These are phyloP conservation scores for Agrotis puta DNA, from an alignment of 2,888 invertebrate species.

Conservation along the genomic window DNA sequence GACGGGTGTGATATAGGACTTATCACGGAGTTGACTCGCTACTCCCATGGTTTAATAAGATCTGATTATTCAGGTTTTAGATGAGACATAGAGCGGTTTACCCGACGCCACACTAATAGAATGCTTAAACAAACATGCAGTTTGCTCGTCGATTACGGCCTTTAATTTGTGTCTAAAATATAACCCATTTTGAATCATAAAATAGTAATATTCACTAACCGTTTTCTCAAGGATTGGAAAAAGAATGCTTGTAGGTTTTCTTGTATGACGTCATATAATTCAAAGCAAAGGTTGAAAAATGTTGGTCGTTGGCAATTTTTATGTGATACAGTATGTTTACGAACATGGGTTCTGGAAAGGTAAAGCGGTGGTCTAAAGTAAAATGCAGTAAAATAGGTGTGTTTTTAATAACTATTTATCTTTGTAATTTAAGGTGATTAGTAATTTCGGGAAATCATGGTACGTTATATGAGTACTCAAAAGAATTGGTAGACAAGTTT, in stretches of 20 bases:
- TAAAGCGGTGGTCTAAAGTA: background rate
- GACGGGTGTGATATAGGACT: background rate
- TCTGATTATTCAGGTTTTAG: too few relatives aligned
- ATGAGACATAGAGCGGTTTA: background rate
- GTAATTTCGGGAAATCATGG: conserved; percentile 35
- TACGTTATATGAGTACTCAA: conserved; percentile 19
- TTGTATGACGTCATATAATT: conserved; percentile 15
- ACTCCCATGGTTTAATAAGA: too few relatives aligned
- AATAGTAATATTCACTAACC: conserved; percentile 1
- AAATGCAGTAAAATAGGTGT: background rate
- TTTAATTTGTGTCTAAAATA: conserved; percentile 37
- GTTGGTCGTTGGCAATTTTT: conserved; percentile 1
- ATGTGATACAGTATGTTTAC: background rate
- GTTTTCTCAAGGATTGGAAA: background rate
- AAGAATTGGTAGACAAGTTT: conserved; percentile 7
- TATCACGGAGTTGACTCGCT: background rate
- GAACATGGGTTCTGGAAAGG: conserved; percentile 4
- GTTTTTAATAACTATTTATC: background rate
- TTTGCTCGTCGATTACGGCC: conserved; percentile 8
- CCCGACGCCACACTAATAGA: background rate
- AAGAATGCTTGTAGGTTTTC: background rate
- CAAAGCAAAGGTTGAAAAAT: background rate
- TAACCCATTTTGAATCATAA: conserved; percentile 6
- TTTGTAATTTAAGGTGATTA: conserved; percentile 21
- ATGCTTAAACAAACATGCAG: background rate